These are phyloP conservation scores for Antennarius maculatus DNA, from an alignment of 2,797 vertebrate species.

Conservation along the genomic window DNA sequence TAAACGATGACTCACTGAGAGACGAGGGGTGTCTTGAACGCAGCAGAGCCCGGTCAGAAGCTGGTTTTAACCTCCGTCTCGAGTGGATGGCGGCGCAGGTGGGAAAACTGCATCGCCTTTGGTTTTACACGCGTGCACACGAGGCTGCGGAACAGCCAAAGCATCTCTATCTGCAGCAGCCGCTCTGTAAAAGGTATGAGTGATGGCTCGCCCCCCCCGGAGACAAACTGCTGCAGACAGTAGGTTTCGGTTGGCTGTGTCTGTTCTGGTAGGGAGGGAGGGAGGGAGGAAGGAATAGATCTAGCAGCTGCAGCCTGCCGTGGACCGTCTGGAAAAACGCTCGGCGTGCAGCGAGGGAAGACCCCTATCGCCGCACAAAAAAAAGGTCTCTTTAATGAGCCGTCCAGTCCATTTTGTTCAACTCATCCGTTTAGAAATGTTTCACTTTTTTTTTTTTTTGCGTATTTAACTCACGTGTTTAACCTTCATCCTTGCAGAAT, in stretches of 20 bases:
- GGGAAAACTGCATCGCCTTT: background rate
- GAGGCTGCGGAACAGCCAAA: background rate
- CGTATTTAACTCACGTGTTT: slow-evolving; percentile 21
- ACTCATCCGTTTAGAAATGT: background rate
- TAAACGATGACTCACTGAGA: slow-evolving; percentile 44
- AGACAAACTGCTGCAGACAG: slow-evolving; percentile 43
- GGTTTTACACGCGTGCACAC: background rate
- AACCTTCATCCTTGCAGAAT: slow-evolving; percentile 6
- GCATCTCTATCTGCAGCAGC: slow-evolving; percentile 18
- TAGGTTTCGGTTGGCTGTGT: slow-evolving; percentile 43
- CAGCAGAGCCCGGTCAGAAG: too few relatives aligned
- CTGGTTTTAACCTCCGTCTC: too few relatives aligned
- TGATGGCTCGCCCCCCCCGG: slow-evolving; percentile 16
- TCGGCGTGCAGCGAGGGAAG: slow-evolving; percentile 40
- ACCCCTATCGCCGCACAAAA: slow-evolving; percentile 28
- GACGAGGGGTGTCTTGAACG: too few relatives aligned
- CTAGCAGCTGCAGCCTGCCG: slow-evolving; percentile 59
- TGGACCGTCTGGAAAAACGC: slow-evolving; percentile 67
- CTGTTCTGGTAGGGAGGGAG: slow-evolving; percentile 19
- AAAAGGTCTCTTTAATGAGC: slow-evolving; percentile 22
- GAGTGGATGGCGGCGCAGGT: too few relatives aligned
- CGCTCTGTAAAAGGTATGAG: slow-evolving; percentile 11
- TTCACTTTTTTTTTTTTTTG: background rate
- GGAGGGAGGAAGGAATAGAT: slow-evolving; percentile 60
- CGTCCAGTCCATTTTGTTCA: slow-evolving; percentile 1